These are phyloP conservation scores for Podarcis lilfordi DNA, from an alignment of 2,797 vertebrate genomes.

Conservation along the genomic window DNA sequence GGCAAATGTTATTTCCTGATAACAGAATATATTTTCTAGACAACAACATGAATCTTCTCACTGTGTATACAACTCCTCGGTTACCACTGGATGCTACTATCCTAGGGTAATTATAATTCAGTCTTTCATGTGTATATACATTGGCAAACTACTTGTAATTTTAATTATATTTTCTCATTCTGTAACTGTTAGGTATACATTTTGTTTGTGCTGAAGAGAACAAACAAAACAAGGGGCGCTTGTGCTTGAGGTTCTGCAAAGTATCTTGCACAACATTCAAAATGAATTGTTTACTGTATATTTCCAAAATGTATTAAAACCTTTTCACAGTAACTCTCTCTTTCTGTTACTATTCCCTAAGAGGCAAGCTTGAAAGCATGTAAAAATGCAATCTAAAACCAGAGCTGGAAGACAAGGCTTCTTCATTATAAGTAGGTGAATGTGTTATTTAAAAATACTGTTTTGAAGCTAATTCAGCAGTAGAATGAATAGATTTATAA, in stretches of 20 bases:
- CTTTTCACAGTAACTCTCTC: not conserved
- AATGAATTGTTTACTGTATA: conserved; percentile 7
- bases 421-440: conserved; percentile 26
- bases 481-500: conserved; percentile 59
- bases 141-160: accelerated
- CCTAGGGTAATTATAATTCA: not conserved
- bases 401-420: conserved; percentile 8
- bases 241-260: not conserved
- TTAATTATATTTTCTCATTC: not conserved
- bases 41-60: not conserved
- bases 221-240: not conserved
- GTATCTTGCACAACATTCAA: conserved; percentile 9
- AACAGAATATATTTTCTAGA: not conserved
- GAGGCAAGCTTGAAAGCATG: conserved; percentile 33
- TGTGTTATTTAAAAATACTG: conserved; percentile 45
- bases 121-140: not conserved
- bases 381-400: conserved; percentile 21
- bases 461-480: conserved; percentile 35
- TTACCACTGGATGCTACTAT: not conserved
- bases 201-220: not conserved
- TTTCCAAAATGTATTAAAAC: not conserved
- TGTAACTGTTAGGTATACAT: not conserved
- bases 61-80: not conserved
- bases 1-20: not conserved
- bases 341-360: conserved; percentile 4